Evolutionary conservation across 2,888 invertebrate genomes (phyloP), one percentile per base, ranked within the genome.

Genomic region (Leuctra nigra): DNA sequence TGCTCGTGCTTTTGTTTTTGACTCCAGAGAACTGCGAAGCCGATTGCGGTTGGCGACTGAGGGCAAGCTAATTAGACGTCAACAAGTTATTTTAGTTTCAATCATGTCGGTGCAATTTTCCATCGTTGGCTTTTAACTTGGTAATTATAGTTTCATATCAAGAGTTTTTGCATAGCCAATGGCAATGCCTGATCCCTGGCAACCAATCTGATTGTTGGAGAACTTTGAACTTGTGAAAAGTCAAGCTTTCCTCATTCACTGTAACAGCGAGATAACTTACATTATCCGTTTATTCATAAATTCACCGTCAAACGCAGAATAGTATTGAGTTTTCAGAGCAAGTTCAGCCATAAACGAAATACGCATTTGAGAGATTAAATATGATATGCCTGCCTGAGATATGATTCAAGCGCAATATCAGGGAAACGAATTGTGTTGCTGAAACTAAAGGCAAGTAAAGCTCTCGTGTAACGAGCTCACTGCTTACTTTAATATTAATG

Each of bases 401-500:
- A 39, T 39, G 39, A 39, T 39, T 39, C 39, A 39, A 20, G 39
- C 39, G 16, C 25, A 4, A 29, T n/a, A 25, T 25, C 11, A 47
- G 16, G n/a, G 47, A 25, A 47, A 47, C 47, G 47, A 24, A 14
- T 25, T 23, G 25, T 25, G 23, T 47, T 47, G 24, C 47, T 23
- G 13, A 16, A 25, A 25, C 47, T 16, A 2, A 47, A 25, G 14
- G n/a, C 13, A 24, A n/a, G 29, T 14, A 6, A 24, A 25, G 25
- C 29, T 47, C 16, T 7, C 23, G 20, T 23, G n/a, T 9, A 3
- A 11, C 23, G 13, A 13, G 16, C 54, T 53, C 52, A 16, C 44
- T 41, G 23, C 36, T 53, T 57, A n/a, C 36, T 57, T 16, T 46
- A 57, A 53, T 57, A 57, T 57, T 57, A 44, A 57, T 25, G 46